Conservation (phyloP, 2,113 vertebrate species). For the Nannospalax galili region DNA sequence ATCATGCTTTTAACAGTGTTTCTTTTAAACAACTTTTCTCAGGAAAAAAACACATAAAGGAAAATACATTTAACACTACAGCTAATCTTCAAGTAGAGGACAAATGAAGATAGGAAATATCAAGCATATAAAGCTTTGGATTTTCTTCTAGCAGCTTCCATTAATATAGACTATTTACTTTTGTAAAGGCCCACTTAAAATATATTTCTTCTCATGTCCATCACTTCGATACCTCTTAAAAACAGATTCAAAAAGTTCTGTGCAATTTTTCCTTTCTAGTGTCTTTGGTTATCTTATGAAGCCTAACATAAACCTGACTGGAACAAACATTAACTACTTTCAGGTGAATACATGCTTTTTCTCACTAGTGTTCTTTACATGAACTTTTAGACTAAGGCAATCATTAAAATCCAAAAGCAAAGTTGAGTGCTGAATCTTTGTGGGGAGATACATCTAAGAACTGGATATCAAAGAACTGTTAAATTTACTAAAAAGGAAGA, state of each 20-base stretch:
- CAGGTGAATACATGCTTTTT: background rate
- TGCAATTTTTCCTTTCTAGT: background rate
- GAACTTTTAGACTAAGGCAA: background rate
- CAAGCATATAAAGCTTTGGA: background rate
- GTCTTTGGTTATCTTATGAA: background rate
- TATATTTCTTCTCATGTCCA: background rate
- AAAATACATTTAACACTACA: background rate
- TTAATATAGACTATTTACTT: background rate
- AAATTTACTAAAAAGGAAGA: slow-evolving; percentile 28
- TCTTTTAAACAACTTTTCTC: background rate
- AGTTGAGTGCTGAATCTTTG: background rate
- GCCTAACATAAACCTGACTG: background rate
- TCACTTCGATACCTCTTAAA: background rate
- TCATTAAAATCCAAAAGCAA: background rate
- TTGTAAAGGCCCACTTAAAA: background rate
- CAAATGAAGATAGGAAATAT: background rate
- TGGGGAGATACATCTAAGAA: background rate
- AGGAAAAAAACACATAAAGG: background rate
- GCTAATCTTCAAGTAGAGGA: background rate
- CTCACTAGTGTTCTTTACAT: background rate
- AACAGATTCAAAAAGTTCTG: background rate
- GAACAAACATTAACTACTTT: background rate
- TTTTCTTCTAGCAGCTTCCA: background rate
- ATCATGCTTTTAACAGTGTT: slow-evolving; percentile 1
- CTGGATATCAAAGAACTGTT: background rate